Evolutionary conservation across 1,140 invertebrate species (phyloP).

Genomic region (Saccostrea glomerata): DNA sequence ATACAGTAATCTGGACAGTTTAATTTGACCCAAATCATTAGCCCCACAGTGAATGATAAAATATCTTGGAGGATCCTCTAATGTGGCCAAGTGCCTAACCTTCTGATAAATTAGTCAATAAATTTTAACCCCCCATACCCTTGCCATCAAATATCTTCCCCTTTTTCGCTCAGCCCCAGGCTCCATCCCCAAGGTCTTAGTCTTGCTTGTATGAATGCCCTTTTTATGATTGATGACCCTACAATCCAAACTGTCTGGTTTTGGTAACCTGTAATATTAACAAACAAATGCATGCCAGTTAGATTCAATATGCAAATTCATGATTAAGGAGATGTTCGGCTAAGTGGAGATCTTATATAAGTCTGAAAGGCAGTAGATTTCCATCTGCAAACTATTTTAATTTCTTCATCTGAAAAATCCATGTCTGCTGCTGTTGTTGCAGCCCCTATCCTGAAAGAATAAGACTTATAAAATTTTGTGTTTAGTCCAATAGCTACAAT

Average conservation of each 20-base stretch:
- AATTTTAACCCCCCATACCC: constrained; percentile 21
- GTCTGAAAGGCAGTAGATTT: constrained; percentile 42
- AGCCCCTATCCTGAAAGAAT: constrained; percentile 49
- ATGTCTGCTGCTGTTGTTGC: background rate
- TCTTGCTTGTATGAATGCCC: background rate
- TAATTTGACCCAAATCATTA: constrained; percentile 33
- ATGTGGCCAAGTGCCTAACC: background rate
- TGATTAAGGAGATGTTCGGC: background rate
- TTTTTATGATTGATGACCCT: constrained; percentile 29
- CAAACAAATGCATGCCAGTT: background rate
- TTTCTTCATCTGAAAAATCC: background rate
- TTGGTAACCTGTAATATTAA: background rate
- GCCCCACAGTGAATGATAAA: background rate
- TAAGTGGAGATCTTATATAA: constrained; percentile 38
- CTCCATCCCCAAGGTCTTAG: background rate
- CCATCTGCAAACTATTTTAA: background rate
- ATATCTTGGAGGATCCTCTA: background rate
- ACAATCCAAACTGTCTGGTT: no score
- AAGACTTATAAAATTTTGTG: background rate
- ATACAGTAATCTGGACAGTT: background rate
- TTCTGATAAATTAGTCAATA: background rate
- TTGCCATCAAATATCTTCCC: constrained; percentile 28
- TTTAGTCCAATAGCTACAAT: constrained; percentile 19
- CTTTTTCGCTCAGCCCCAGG: no score
- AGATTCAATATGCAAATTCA: background rate